Percentiles rank a stretch among this genome's conserved stretches.
Conservation (phyloP, 2,113 vertebrate species). For the Rhinoptilus africanus region DNA sequence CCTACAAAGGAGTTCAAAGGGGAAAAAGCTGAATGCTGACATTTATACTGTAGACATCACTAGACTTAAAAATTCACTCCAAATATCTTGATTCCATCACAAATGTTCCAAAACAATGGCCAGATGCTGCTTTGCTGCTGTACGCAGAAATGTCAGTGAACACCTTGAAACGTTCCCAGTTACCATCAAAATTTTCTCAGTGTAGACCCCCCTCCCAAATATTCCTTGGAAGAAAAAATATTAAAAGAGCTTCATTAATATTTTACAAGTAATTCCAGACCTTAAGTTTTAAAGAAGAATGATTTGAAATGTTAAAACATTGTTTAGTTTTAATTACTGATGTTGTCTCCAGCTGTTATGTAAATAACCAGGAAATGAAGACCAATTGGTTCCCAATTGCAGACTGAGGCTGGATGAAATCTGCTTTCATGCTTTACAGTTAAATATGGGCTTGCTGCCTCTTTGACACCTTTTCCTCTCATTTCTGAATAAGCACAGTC, state of each 20-base stretch:
- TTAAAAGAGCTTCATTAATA: neutral
- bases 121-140: neutral
- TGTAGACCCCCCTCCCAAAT: rapidly evolving
- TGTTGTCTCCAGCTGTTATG: neutral
- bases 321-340: neutral
- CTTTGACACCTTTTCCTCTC: neutral
- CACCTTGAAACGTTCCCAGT: neutral
- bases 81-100: neutral
- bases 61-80: neutral
- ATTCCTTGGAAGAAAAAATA: neutral
- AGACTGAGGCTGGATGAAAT: neutral
- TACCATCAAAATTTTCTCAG: neutral
- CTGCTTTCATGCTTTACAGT: neutral
- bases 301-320: neutral
- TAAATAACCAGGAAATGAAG: neutral
- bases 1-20: neutral
- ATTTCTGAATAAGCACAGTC: neutral
- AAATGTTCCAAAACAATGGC: neutral
- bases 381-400: neutral
- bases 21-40: neutral
- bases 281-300: neutral
- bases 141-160: neutral
- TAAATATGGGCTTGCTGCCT: neutral
- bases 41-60: neutral
- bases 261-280: neutral